Conservation (phyloP, 2,797 vertebrate species). For the Bryconaethiops microstoma region DNA sequence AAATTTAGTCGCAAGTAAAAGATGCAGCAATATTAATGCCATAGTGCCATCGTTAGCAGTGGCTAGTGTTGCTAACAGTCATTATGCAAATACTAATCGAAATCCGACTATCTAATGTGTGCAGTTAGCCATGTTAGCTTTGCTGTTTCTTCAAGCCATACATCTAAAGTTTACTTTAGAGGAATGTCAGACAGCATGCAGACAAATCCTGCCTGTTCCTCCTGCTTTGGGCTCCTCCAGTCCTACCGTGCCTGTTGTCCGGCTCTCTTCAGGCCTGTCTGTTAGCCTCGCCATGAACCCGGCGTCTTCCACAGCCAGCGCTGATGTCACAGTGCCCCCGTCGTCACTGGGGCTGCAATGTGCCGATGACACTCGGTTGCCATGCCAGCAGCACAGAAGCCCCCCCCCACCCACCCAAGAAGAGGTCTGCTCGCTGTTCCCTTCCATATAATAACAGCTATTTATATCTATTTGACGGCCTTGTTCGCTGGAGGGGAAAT, state of each 20-base stretch:
- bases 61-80: no score
- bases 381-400: constrained; percentile 68
- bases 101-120: no score
- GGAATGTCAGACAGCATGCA: neutral
- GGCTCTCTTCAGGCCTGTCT: constrained; percentile 26
- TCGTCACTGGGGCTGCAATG: constrained; percentile 53
- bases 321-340: constrained; percentile 60
- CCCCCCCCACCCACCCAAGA: no score
- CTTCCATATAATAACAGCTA: constrained; percentile 73
- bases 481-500: constrained; percentile 60
- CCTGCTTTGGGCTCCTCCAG: neutral
- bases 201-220: neutral
- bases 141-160: no score
- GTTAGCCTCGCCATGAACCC: constrained; percentile 62
- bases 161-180: neutral
- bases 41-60: no score
- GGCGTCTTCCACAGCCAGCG: constrained; percentile 44
- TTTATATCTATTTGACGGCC: constrained; percentile 72
- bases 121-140: no score
- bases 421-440: constrained; percentile 69
- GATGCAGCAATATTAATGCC: no score
- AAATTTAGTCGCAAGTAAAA: no score
- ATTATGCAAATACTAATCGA: no score
- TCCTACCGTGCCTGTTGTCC: neutral
- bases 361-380: constrained; percentile 68